Percentiles rank a stretch among this genome's conserved stretches.
Evolutionary conservation across 2,113 vertebrate species (phyloP).

Genomic region (Marmota flaviventris): DNA sequence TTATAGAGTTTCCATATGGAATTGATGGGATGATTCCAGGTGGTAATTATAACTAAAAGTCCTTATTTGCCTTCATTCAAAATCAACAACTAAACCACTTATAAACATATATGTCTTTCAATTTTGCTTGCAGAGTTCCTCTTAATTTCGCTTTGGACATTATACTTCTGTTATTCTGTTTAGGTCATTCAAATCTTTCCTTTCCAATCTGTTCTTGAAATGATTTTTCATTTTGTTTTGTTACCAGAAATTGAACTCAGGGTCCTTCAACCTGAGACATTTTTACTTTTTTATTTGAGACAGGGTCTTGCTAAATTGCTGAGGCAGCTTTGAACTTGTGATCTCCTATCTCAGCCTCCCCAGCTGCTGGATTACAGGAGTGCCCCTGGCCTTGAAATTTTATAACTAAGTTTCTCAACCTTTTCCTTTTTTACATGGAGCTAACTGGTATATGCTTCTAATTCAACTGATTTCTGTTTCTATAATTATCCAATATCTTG

Average conservation of each 20-base stretch:
- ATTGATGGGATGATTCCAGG: not conserved
- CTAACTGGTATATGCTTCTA: not conserved
- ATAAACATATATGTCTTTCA: not conserved
- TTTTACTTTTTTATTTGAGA: too few species aligned
- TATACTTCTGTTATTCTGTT: not conserved
- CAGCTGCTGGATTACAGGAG: too few species aligned
- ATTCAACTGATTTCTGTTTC: not conserved
- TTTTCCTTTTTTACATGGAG: not conserved
- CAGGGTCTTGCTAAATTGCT: too few species aligned
- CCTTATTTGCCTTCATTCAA: not conserved
- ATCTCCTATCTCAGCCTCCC: too few species aligned
- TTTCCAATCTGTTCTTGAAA: not conserved
- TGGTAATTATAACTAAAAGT: not conserved
- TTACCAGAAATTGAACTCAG: too few species aligned
- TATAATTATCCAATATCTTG: not conserved
- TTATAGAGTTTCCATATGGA: not conserved
- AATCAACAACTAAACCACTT: not conserved
- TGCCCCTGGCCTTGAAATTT: not conserved
- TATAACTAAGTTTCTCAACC: not conserved
- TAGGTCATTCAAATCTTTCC: not conserved
- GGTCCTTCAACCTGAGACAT: too few species aligned
- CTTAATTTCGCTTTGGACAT: not conserved
- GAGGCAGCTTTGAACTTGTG: too few species aligned
- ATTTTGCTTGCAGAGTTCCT: not conserved
- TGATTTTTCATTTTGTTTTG: too few species aligned